Evolutionary conservation across 2,797 vertebrate species (phyloP), one percentile per base, ranked within the genome.

Genomic region (Phyllotis vaccarum): DNA sequence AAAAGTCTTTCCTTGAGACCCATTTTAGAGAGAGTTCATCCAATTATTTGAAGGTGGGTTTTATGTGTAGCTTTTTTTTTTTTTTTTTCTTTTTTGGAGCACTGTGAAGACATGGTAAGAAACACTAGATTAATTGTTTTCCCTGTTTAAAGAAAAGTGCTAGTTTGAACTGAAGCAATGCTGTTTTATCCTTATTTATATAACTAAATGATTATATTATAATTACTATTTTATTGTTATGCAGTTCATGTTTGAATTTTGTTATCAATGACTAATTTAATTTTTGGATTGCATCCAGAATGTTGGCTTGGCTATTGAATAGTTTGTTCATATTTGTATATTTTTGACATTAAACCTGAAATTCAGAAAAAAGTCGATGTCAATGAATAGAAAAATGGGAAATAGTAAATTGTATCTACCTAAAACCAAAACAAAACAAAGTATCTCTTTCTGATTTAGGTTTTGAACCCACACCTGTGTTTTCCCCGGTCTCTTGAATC

Each of bases 381-480:
- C 52, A 64, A 0, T 83, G 56, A 94, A 70, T 37, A 46, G 29
- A 46, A 68, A 97, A 94, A 70, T 90, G 40, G 96, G 81, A 95
- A 96, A 90, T 86, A 96, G 95, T 96, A 97, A 97, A 92, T 91
- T 96, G 79, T 80, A 89, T 94, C 95, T 96, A 95, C 93, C 93
- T 96, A 56, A 80, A 2, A 80, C n/a, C n/a, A n/a, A 56, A 37
- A 40, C 5, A 34, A 17, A 68, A 70, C 8, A 70, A 49, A 66
- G 82, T n/a, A 24, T n/a, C 82, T 49, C 27, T 66, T 85, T 17
- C 43, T 66, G 82, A n/a, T 52, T 24, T 68, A 24, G 31, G 19
- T 13, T 46, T 43, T 66, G 29, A 85, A 66, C 14, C 17, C 31
- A 66, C 40, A 66, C 17, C 17, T 24, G 5, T 2, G 31, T 29